A percentile compares a stretch with the other conserved stretches of the same genome.
phyloP scores from a whole-genome alignment of 2,797 vertebrate genomes.

The Rhinatrema bivittatum region DNA sequence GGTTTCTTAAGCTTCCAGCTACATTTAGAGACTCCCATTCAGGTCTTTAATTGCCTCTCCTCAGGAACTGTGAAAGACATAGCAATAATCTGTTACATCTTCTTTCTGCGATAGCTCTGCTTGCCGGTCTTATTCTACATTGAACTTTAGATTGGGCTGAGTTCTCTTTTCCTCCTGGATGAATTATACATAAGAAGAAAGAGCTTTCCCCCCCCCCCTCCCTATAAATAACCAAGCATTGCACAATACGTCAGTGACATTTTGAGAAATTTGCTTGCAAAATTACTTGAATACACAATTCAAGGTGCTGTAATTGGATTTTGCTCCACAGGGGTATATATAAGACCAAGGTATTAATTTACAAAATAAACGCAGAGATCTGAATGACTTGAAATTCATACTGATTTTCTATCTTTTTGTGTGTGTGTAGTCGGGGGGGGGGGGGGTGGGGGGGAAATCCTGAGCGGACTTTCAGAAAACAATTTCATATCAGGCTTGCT shows the following conservation, averaged over 20 bases:
- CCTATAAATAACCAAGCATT: constrained; percentile 7
- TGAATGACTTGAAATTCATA: constrained; percentile 37
- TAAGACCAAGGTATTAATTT: constrained; percentile 12
- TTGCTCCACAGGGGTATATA: constrained; percentile 9
- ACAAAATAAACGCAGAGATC: constrained; percentile 28
- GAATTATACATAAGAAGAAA: neutral
- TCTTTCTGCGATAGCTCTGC: too few species aligned
- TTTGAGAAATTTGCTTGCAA: constrained; percentile 28
- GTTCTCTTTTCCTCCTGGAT: neutral
- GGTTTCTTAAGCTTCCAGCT: too few species aligned
- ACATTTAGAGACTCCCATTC: too few species aligned
- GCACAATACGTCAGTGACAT: constrained; percentile 8
- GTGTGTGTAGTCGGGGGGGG: too few species aligned
- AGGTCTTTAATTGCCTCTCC: too few species aligned
- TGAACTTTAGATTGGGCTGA: too few species aligned
- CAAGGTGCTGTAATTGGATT: constrained; percentile 21
- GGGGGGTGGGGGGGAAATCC: constrained; percentile 7
- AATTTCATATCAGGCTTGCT: constrained; percentile 39
- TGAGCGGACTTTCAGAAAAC: constrained; percentile 29
- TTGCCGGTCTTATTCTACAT: too few species aligned
- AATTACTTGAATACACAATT: constrained; percentile 20
- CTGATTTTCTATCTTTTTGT: constrained; percentile 15
- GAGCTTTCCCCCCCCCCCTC: too few species aligned
- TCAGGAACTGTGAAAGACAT: too few species aligned
- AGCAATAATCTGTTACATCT: too few species aligned